Evolutionary conservation across 2,113 vertebrate genomes (phyloP), one percentile per base, ranked within the genome.

Genomic region (Tetraodon nigroviridis): DNA sequence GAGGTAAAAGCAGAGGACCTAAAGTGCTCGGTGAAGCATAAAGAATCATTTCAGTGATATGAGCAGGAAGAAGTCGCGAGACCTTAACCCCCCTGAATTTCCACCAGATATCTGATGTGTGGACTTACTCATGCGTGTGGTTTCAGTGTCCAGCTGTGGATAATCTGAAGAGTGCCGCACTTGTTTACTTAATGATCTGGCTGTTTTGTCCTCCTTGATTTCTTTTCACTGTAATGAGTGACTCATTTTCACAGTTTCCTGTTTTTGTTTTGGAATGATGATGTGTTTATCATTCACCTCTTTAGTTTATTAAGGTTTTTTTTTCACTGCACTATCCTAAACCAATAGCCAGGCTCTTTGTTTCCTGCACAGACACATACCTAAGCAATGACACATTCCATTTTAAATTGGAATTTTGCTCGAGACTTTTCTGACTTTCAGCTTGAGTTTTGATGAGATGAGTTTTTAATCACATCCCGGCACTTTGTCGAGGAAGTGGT

Each of bases 391-490:
- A 20, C 19, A 21, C 17, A 60, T 76, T 80, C 57, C 7, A 63
- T 61, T 70, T 60, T 15, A 27, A 67, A 56, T 49, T 49, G 32
- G 44, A 64, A 46, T 78, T 83, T 70, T 75, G 66, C 69, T 55
- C 48, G 41, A 51, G 53, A 63, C 61, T 67, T 69, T 63, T 67
- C 42, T 15, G 68, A 78, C 70, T 76, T 78, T 81, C 73, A 63
- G 74, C 73, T 67, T 80, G 81, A 72, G 58, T 46, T 56, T 64
- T 65, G 72, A 84, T 81, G 74, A 63, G 57, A 65, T 71, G 76
- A n/a, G 79, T 86, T 89, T 44, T 88, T 85, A 87, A 87, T 90
- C 78, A 88, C 73, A 53, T 61, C 64, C 17, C 58, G 61, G 55
- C 55, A 66, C 81, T 89, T 87, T 84, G 76, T 85, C 76, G 77